phyloP scores from a whole-genome alignment of 2,113 vertebrate genomes.

The Stigmatopora argus region DNA sequence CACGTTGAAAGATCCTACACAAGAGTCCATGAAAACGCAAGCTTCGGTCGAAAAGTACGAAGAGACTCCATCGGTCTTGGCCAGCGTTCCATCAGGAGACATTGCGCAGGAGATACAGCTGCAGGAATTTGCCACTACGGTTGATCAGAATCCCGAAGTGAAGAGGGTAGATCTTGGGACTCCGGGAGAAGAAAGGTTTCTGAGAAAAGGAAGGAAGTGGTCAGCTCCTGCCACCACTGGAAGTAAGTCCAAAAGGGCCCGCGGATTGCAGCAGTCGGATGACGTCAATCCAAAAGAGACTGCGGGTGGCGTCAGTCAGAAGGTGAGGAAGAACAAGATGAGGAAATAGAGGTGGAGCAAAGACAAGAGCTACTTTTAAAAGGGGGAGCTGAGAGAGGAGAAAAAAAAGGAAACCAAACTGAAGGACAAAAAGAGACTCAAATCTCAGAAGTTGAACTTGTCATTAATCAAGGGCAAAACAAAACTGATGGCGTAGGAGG shows the following conservation, averaged over 20 bases:
- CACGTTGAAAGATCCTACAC: background rate
- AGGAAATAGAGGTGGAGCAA: constrained; percentile 2
- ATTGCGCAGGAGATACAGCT: background rate
- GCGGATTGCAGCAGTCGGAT: constrained; percentile 8
- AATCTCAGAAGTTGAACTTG: background rate
- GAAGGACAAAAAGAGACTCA: background rate
- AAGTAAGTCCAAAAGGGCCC: constrained; percentile 20
- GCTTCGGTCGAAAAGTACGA: background rate
- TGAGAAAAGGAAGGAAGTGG: constrained; percentile 23
- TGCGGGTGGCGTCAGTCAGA: constrained; percentile 10
- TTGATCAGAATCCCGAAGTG: background rate
- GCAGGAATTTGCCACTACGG: background rate
- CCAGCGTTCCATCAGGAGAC: background rate
- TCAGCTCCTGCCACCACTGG: background rate
- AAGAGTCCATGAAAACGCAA: background rate
- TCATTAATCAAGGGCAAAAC: constrained; percentile 6
- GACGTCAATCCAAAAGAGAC: constrained; percentile 23
- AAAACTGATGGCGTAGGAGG: background rate
- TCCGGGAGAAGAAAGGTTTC: constrained; percentile 7
- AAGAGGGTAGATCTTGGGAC: constrained; percentile 3
- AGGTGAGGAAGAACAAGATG: constrained; percentile 4
- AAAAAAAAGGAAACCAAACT: background rate
- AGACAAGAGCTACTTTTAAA: background rate
- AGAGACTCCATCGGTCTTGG: background rate
- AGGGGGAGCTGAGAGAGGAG: background rate